phyloP scores from a whole-genome alignment of 2,888 invertebrate species.

The Rambutsinella grinnellia region DNA sequence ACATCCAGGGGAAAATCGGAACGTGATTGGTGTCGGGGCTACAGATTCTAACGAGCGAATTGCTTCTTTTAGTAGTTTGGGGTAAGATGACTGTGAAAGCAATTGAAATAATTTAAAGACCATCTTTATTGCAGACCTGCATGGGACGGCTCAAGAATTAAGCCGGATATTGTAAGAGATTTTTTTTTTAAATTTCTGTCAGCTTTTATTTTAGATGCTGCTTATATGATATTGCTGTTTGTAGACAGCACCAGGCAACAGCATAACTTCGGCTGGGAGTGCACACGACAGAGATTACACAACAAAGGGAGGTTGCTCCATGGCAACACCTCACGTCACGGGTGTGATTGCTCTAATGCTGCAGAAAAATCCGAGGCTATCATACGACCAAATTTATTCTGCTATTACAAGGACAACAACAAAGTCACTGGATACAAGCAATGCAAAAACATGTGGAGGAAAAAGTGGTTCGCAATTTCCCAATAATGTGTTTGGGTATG shows the following conservation, averaged over 20 bases:
- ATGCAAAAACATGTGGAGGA: neutral
- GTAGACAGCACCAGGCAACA: constrained; percentile 7
- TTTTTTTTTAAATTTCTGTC: no score
- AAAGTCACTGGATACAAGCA: neutral
- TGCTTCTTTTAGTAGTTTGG: constrained; percentile 8
- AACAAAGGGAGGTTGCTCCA: constrained; percentile 10
- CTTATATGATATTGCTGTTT: neutral
- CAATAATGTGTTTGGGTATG: constrained; percentile 29
- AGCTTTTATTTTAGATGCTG: neutral
- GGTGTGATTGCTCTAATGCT: constrained; percentile 19
- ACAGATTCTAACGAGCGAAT: constrained; percentile 7
- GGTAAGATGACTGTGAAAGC: neutral
- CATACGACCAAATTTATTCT: neutral
- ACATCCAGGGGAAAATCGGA: constrained; percentile 5
- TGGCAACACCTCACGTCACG: constrained; percentile 31
- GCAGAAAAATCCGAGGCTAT: neutral
- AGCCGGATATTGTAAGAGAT: neutral
- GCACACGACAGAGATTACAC: constrained; percentile 14
- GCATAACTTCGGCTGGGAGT: neutral
- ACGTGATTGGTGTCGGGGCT: constrained; percentile 14
- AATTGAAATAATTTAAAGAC: neutral
- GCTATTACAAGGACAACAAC: neutral
- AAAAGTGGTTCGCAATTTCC: neutral
- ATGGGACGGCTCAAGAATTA: neutral
- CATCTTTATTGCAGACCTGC: neutral